Evolutionary conservation across 1,140 invertebrate species (phyloP), one percentile per base, ranked within the genome.

Genomic region (Drosophila varians): DNA sequence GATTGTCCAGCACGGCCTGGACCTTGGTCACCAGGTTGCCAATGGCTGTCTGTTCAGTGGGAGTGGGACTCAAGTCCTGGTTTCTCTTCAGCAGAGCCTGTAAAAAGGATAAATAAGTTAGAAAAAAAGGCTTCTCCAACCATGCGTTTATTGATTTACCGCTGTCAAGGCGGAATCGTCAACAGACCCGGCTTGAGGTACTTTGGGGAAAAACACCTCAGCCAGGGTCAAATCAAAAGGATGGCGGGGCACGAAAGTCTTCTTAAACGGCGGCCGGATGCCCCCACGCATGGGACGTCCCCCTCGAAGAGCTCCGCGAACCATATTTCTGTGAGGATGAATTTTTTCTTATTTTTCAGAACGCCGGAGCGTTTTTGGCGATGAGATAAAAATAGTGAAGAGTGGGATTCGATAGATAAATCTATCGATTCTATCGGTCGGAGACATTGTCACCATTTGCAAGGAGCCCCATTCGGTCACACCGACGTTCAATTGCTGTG

Each of bases 21-120:
- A 99, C 94, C 91, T 99, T 98, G 8, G 97, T 98, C 31, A 99
- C 97, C 4, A 99, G 93, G 92, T 97, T 98, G 16, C 97, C 93
- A 49, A 99, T 96, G 0, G 97, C 94, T 1, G 96, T 95, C 92
- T 98, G 97, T 84, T 99, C 98, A 49, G 95, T 94, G 0, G 97
- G 93, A 1, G 96, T 95, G 1, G 98, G 98, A 48, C 96, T 97
- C 28, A 99, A 93, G 83, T 99, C 97, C 45, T 95, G 93, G 91
- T 98, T 98, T 42, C 97, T 93, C 91, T 99, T 99, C 11, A 99
- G 91, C 7, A 99, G 92, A 0, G 96, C 96, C 94, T 98, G 21
- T 7, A 9, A 23, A 19, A 9, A 9, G 0, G 21, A 4, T 11
- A 14, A 28, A 4, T n/a, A 90, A 14, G 76, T 69, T 72, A 1